phyloP scores from a whole-genome alignment of 1,140 invertebrate genomes.

The Papilio aristodemus region DNA sequence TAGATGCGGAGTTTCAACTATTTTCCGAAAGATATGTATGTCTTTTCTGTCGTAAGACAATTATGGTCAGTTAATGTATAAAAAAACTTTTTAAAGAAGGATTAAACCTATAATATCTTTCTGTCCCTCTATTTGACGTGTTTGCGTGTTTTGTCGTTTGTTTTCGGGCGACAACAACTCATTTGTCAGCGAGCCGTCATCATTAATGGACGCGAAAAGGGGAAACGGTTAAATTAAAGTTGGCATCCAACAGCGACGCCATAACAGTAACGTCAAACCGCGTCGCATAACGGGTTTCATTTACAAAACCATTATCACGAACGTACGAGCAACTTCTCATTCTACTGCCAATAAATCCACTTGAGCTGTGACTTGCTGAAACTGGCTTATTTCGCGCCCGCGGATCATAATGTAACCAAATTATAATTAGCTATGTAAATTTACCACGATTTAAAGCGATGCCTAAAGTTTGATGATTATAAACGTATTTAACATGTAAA shows the following conservation, averaged over 20 bases:
- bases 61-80: not conserved
- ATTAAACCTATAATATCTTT: not conserved
- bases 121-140: not conserved
- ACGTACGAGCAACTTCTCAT: slow-evolving; percentile 57
- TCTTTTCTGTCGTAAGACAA: not conserved
- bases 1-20: no score
- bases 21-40: not conserved
- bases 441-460: slow-evolving; percentile 57
- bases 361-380: slow-evolving; percentile 51
- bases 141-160: slow-evolving; percentile 9
- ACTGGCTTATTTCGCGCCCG: slow-evolving; percentile 46
- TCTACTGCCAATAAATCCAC: slow-evolving; percentile 61
- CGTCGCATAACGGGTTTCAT: slow-evolving; percentile 60
- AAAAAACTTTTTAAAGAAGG: not conserved
- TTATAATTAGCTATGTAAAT: slow-evolving; percentile 69
- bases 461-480: slow-evolving; percentile 36
- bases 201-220: slow-evolving; percentile 56
- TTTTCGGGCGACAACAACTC: slow-evolving; percentile 30
- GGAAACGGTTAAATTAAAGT: slow-evolving; percentile 52
- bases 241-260: slow-evolving; percentile 40
- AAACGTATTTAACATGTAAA: slow-evolving; percentile 15
- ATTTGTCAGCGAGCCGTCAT: slow-evolving; percentile 46
- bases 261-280: slow-evolving; percentile 55
- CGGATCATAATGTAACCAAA: slow-evolving; percentile 60
- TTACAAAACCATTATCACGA: slow-evolving; percentile 66